Conservation (phyloP, 2,797 vertebrate species). For the Gymnothorax javanicus region DNA sequence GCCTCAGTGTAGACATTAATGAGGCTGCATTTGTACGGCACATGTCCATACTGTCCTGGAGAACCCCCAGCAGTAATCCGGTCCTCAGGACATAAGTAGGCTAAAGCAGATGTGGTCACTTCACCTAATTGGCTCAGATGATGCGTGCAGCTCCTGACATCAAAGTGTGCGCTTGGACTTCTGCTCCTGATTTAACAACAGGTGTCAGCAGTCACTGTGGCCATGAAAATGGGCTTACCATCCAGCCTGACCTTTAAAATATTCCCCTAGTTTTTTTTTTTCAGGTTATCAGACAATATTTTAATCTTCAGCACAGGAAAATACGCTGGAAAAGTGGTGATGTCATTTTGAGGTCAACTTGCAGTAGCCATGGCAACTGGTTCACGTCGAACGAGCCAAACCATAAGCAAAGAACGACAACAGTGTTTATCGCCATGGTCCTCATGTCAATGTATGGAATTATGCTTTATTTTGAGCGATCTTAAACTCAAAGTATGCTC, state of each 20-base stretch:
- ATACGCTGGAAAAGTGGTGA: too few species aligned
- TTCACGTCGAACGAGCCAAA: too few species aligned
- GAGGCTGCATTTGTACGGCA: background rate
- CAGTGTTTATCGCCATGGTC: too few species aligned
- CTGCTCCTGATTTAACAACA: background rate
- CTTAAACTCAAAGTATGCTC: too few species aligned
- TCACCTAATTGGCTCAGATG: conserved; percentile 6
- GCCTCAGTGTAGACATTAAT: background rate
- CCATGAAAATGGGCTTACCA: background rate
- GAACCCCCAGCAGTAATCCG: background rate
- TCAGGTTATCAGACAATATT: background rate
- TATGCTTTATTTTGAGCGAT: too few species aligned
- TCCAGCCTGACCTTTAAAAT: background rate
- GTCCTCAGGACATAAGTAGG: background rate
- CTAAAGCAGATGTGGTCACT: conserved; percentile 10
- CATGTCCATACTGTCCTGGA: background rate
- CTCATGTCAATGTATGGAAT: too few species aligned
- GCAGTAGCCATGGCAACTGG: too few species aligned
- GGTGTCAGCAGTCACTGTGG: background rate
- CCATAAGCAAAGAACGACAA: too few species aligned
- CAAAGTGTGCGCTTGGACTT: background rate
- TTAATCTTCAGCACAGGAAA: background rate
- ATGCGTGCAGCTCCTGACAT: background rate
- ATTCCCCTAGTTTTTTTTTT: background rate
- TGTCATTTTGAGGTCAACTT: too few species aligned